phyloP scores from a whole-genome alignment of 1,140 invertebrate species.

The Hycleus cichorii region DNA sequence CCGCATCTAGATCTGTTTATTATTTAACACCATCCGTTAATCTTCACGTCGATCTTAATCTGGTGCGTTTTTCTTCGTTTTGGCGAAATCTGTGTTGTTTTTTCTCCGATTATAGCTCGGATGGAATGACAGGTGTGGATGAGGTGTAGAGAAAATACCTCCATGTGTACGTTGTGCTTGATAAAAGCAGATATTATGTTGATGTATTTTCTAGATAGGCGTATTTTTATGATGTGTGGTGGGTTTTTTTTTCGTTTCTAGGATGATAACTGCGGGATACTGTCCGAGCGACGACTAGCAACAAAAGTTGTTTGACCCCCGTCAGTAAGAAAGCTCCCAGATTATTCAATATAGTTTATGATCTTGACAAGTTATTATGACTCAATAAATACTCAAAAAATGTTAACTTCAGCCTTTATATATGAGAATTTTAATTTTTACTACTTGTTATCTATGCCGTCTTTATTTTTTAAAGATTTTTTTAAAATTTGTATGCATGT shows the following conservation, averaged over 20 bases:
- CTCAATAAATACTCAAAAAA: conserved; percentile 33
- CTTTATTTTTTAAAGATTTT: background rate
- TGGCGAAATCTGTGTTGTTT: too few relatives aligned
- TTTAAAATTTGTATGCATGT: too few relatives aligned
- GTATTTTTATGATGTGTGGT: conserved; percentile 21
- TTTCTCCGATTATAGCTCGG: too few relatives aligned
- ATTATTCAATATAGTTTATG: conserved; percentile 31
- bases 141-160: too few relatives aligned
- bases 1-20: too few relatives aligned
- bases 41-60: too few relatives aligned
- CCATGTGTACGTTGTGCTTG: background rate
- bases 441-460: conserved; percentile 15
- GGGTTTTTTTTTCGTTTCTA: too few relatives aligned
- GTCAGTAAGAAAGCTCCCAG: conserved; percentile 25
- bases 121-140: too few relatives aligned
- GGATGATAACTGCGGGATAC: conserved; percentile 15
- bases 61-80: too few relatives aligned
- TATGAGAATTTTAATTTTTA: conserved; percentile 30
- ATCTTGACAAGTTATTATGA: conserved; percentile 33
- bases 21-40: too few relatives aligned
- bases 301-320: conserved; percentile 23
- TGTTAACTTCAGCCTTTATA: conserved; percentile 27
- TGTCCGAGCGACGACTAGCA: conserved; percentile 6
- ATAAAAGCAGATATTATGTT: background rate
- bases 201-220: conserved; percentile 15